phyloP scores from a whole-genome alignment of 2,113 vertebrate genomes.

The Rhagologus leucostigma region DNA sequence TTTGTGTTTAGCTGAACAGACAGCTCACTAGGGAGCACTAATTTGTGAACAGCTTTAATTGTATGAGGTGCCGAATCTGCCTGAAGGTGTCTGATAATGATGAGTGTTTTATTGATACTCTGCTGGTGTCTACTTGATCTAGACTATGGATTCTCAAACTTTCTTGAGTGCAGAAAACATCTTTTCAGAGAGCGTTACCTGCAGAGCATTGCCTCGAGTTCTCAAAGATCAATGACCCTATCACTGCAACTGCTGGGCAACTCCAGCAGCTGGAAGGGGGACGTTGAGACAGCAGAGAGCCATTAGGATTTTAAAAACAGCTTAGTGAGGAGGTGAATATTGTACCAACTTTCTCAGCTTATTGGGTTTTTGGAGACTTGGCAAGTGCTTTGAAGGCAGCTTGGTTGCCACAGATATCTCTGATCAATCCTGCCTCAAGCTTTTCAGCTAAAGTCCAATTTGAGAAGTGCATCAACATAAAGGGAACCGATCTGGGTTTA shows the following conservation, averaged over 20 bases:
- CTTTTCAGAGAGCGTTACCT: not conserved
- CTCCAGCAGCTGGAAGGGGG: not conserved
- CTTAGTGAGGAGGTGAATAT: not conserved
- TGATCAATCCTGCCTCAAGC: not conserved
- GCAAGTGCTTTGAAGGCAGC: not conserved
- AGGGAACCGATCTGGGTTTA: not conserved
- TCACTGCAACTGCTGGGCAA: not conserved
- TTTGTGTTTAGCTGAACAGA: conserved; percentile 29
- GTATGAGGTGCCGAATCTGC: not conserved
- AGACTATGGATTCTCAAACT: not conserved
- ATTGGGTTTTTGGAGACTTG: not conserved
- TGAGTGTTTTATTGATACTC: not conserved
- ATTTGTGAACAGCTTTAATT: conserved; percentile 30
- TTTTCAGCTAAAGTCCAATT: not conserved
- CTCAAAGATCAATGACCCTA: not conserved
- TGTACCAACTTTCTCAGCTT: not conserved
- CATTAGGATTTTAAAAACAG: not conserved
- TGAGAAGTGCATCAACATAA: not conserved
- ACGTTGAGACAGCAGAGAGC: not conserved
- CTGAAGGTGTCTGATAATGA: not conserved
- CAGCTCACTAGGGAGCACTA: conserved; percentile 7
- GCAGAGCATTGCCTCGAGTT: not conserved
- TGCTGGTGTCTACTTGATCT: not conserved
- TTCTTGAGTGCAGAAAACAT: not conserved
- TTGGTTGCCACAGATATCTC: not conserved